Base-by-base conservation (phyloP, 35 echinoderm and acorn worm genomes). In the Apostichopus californicus region DNA sequence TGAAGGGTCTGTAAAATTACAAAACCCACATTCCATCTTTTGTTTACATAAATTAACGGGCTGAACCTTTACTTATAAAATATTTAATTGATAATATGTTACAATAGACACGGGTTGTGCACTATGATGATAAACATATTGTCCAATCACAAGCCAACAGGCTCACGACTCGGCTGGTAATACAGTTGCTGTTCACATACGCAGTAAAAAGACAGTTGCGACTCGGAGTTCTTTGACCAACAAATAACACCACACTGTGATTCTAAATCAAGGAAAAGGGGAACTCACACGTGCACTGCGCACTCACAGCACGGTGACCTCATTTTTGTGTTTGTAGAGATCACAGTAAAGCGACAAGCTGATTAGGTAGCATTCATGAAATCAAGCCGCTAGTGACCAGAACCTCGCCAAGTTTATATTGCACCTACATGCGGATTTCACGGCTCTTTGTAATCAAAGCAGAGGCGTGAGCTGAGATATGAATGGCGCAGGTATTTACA, bases 231-330 rank as follows among this genome's bases (percentile, higher is more conserved):
- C 71, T 85, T 85, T 59, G 57, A 20, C 17, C 17, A 59, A 10
- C 8, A 85, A 85, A 85, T 85, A 85, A 85, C 52, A 59, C 81
- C 81, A 85, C 24, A 85, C 81, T 85, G 81, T 85, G 81, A 85
- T 85, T 85, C 57, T 21, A 85, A 56, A 56, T 58, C 11, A 17
- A 85, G 10, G 5, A 25, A 58, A 15, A 23, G 55, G 81, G 58
- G 7, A 52, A 59, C 81, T 58, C 81, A 85, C 54, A 59, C 55
- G 3, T 60, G 18, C 81, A 12, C 55, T 75, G 71, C 81, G n/a
- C 21, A 85, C 81, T 85, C 81, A 54, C 81, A 85, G 81, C 81
- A 59, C 17, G 81, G 12, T 85, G 81, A 85, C 81, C 81, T 85
- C 81, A 58, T 85, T 85, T 58, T 58, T 18, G 57, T 59, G 55